A percentile compares a stretch with the other conserved stretches of the same genome.
Conservation (phyloP, 2,797 vertebrate genomes). For the Mus minutoides region DNA sequence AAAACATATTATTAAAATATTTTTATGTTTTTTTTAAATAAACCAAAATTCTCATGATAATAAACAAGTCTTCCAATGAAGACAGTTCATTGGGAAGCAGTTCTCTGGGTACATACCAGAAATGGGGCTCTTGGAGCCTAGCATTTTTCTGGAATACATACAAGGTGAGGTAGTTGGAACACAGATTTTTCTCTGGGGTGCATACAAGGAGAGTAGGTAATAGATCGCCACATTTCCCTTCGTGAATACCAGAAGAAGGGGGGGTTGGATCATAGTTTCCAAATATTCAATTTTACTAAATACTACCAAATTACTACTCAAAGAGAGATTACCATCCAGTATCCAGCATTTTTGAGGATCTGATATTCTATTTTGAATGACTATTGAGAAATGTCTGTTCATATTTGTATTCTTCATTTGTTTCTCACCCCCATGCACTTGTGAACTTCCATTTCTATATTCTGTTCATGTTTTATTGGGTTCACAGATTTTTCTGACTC, state of each 20-base stretch:
- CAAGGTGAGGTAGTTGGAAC: background rate
- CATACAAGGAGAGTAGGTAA: too few relatives aligned
- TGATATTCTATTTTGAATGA: background rate
- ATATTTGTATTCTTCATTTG: background rate
- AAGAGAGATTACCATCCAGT: background rate
- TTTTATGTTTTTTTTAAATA: background rate
- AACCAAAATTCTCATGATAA: background rate
- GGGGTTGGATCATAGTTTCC: background rate
- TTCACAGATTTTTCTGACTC: constrained; percentile 10
- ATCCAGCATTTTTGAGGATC: background rate
- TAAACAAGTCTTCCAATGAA: background rate
- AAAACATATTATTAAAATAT: background rate
- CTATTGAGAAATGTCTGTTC: constrained; percentile 7
- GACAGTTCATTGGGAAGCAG: background rate
- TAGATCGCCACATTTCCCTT: too few relatives aligned
- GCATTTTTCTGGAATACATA: background rate
- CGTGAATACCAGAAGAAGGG: background rate
- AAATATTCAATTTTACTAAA: constrained; percentile 44
- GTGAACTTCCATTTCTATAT: background rate
- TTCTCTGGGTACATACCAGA: background rate
- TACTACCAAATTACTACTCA: background rate
- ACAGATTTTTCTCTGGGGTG: too few relatives aligned
- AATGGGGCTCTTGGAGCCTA: background rate
- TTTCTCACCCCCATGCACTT: background rate
- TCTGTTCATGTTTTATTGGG: background rate